Evolutionary conservation across 2,888 invertebrate genomes (phyloP), one percentile per base, ranked within the genome.

Genomic region (Pandemis heparana): DNA sequence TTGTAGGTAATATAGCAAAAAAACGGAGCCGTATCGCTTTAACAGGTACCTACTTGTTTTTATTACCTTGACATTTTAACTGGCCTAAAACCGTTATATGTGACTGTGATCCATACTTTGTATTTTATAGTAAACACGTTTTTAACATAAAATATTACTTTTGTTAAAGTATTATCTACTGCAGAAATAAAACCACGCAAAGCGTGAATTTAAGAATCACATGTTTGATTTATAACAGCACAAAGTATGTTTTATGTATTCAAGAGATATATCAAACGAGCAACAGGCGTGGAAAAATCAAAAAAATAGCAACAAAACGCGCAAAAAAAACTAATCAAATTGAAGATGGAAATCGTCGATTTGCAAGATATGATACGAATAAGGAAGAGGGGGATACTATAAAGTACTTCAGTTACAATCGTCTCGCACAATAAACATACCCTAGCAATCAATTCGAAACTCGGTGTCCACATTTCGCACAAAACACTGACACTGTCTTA

Each of bases 401-500:
- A 53, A 18, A 53, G 53, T 9, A 53, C 18, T 53, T 53, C 18
- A 16, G 53, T 53, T 9, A 9, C 53, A 53, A 53, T 53, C 8
- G 14, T 7, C 9, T 53, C 14, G 18, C 53, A 18, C 48, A n/a
- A n/a, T 53, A 2, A 9, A 71, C 71, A 71, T 71, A 71, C 71
- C 71, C 61, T 71, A 43, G 51, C 32, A 3, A n/a, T 41, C 66
- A 66, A 61, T 32, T 61, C 66, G 51, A 59, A 71, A 32, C 12
- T 32, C n/a, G 71, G 66, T 5, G 66, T 32, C 71, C 71, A 71
- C 71, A 71, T 71, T 66, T 66, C 66, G 10, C 60, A 56, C 41
- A 43, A 67, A 67, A n/a, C 43, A 70, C 60, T 38, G 6, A 16
- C 38, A 53, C 12, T 62, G 14, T 32, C 18, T 12, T 41, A 48